Base-by-base conservation (phyloP, 2,888 invertebrate species). In the Incurvaria masculella region DNA sequence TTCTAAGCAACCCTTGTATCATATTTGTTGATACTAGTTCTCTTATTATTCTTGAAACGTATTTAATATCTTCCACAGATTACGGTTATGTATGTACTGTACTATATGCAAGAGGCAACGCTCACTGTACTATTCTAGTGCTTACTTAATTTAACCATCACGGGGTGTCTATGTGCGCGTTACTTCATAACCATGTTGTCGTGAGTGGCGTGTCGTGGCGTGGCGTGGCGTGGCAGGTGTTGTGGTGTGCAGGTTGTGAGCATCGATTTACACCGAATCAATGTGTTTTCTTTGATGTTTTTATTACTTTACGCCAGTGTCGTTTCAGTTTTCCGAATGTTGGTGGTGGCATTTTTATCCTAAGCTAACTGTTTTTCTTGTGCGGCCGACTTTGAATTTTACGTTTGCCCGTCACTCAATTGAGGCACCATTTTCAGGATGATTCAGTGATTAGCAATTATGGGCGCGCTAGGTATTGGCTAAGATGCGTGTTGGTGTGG, bases 71-170 rank as follows among this genome's bases (percentile, higher is more conserved):
- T 14, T 41, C 41, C 41, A 41, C 21, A 16, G 41, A 41, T 18
- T 14, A 18, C 4, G 41, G 3, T 20, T 41, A 41, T 41, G 10
- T 41, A 41, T 41, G 21, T 41, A 41, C 21, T 33, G 10, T 33
- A 33, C 8, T 5, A 41, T 41, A 41, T 41, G 41, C 41, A 41
- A 33, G 43, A 47, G 49, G 47, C 50, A 49, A 49, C 51, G 50
- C 51, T 52, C 53, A 51, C 51, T 44, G 49, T 49, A 49, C 18
- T 33, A 18, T 50, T 50, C 52, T 53, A 48, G 49, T 48, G 50
- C 52, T 53, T 48, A 49, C 52, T 53, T 53, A 48, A 49, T 46
- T 52, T 54, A 49, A 51, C 51, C 47, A 52, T 51, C 50, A 51
- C 53, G 45, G 45, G 46, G 48, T 48, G 49, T 45, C 46, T 43